Evolutionary conservation across 1,140 invertebrate genomes (phyloP).

Genomic region (Ceratitis capitata): DNA sequence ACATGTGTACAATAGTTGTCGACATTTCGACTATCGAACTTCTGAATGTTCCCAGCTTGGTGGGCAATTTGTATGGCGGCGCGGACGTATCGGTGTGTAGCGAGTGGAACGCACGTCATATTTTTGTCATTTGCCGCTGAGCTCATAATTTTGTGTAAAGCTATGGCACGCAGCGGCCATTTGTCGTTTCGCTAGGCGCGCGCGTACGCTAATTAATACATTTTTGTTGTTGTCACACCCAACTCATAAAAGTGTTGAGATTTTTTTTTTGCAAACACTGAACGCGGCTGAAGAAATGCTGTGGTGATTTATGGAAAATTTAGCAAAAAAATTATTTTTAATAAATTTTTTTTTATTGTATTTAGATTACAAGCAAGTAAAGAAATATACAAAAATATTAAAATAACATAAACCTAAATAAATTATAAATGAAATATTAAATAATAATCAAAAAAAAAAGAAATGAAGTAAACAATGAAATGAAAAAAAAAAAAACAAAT

Average conservation of each 20-base stretch:
- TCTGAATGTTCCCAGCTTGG: not conserved
- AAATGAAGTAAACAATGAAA: too few relatives aligned
- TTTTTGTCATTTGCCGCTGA: slow-evolving; percentile 17
- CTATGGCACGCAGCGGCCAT: not conserved
- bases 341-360: too few relatives aligned
- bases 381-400: too few relatives aligned
- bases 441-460: too few relatives aligned
- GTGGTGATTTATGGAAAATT: not conserved
- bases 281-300: not conserved
- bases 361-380: too few relatives aligned
- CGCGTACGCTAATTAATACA: slow-evolving; percentile 12
- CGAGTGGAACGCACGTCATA: not conserved
- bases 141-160: slow-evolving; percentile 12
- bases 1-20: not conserved
- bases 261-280: not conserved
- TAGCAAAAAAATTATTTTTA: too few relatives aligned
- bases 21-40: not conserved
- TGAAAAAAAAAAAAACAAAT: too few relatives aligned
- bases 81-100: not conserved
- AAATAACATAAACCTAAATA: too few relatives aligned
- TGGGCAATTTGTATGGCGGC: not conserved
- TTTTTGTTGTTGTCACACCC: slow-evolving; percentile 11
- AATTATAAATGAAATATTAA: too few relatives aligned
- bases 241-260: not conserved
- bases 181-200: not conserved